Conservation (phyloP, 2,113 vertebrate genomes). For the Gambusia holbrooki region DNA sequence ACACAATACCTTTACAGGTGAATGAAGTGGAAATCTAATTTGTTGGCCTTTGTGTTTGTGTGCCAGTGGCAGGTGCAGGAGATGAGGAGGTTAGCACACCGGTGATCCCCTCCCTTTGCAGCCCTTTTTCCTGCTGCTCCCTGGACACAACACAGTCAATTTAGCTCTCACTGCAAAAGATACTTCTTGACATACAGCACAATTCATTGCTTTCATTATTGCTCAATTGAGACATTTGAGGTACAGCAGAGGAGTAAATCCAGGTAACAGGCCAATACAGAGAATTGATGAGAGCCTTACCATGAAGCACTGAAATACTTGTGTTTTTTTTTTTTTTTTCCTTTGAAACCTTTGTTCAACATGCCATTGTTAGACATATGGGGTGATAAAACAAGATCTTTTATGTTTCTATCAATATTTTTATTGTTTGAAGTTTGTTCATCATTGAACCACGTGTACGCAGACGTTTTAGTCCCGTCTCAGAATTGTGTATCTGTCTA, state of each 20-base stretch:
- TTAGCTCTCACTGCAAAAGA: constrained; percentile 53
- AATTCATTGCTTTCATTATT: constrained; percentile 76
- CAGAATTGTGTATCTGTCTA: neutral
- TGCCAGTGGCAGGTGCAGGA: constrained; percentile 50
- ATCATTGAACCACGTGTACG: neutral
- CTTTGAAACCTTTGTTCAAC: neutral
- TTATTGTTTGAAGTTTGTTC: neutral
- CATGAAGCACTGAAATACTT: constrained; percentile 7
- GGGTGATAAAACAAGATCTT: neutral
- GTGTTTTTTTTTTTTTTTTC: constrained; percentile 14
- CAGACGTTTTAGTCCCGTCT: neutral
- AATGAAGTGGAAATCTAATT: constrained; percentile 40
- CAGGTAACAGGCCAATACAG: constrained; percentile 24
- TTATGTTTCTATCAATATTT: too few species aligned
- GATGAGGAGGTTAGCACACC: constrained; percentile 49
- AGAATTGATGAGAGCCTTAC: constrained; percentile 9
- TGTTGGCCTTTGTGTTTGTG: constrained; percentile 11
- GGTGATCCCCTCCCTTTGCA: constrained; percentile 25
- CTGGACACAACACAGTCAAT: constrained; percentile 58
- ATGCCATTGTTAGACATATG: too few species aligned
- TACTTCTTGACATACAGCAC: constrained; percentile 56
- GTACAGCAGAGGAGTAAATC: constrained; percentile 34
- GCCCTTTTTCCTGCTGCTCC: constrained; percentile 38
- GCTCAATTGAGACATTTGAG: constrained; percentile 53
- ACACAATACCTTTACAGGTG: constrained; percentile 10